phyloP scores from a whole-genome alignment of 2,113 vertebrate genomes.

The Lepisosteus oculatus region DNA sequence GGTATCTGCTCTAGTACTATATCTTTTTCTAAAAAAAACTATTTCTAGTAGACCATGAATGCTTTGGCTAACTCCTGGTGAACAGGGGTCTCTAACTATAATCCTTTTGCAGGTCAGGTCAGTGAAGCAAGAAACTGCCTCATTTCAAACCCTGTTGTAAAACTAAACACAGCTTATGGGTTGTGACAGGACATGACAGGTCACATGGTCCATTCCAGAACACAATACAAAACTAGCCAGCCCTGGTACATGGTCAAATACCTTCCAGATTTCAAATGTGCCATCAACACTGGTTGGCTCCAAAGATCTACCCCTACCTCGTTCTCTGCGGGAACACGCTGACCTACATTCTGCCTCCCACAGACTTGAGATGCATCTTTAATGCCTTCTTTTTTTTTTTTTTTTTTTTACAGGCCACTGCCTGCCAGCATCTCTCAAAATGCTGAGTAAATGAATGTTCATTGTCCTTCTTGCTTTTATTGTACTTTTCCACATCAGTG shows the following conservation, averaged over 20 bases:
- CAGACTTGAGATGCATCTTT: too few relatives aligned
- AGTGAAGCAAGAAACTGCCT: background rate
- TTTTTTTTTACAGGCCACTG: too few relatives aligned
- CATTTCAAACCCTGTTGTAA: background rate
- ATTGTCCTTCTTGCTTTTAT: background rate
- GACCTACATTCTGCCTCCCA: background rate
- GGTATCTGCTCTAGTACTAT: too few relatives aligned
- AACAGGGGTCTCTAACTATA: too few relatives aligned
- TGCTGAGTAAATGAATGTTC: background rate
- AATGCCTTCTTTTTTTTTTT: background rate
- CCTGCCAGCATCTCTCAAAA: background rate
- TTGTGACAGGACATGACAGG: background rate
- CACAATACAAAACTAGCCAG: background rate
- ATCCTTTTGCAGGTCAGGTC: background rate
- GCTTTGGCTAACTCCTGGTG: too few relatives aligned
- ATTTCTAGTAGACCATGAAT: too few relatives aligned
- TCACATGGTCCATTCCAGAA: background rate
- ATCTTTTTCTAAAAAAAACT: too few relatives aligned
- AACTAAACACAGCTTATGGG: background rate
- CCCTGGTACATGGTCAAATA: background rate
- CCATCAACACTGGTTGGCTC: background rate
- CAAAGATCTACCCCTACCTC: background rate
- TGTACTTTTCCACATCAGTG: conserved; percentile 35
- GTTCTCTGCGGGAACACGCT: background rate
- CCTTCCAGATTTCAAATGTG: background rate